Percentiles rank a stretch among this genome's conserved stretches.
phyloP scores from a whole-genome alignment of 2,888 invertebrate genomes.

The Drosophila tripunctata region DNA sequence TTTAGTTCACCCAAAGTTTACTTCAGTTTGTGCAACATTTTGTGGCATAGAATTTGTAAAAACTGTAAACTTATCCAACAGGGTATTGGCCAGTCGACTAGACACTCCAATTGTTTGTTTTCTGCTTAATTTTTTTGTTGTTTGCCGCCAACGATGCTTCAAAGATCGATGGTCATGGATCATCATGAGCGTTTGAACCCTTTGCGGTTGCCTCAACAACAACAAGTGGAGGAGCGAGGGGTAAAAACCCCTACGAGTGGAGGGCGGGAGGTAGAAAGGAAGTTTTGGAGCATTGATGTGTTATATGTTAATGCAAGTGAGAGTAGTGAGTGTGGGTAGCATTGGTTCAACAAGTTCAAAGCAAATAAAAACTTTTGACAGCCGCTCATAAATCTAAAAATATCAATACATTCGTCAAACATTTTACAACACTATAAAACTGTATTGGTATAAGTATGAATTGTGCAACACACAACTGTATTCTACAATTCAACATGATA shows the following conservation, averaged over 20 bases:
- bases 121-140: constrained; percentile 41
- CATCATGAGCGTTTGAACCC: constrained; percentile 49
- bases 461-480: too few relatives aligned
- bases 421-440: constrained; percentile 8
- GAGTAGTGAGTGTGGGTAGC: constrained; percentile 16
- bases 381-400: constrained; percentile 6
- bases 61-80: neutral
- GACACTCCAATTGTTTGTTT: neutral
- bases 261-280: neutral
- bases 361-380: constrained; percentile 7
- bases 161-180: constrained; percentile 52
- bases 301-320: constrained; percentile 12
- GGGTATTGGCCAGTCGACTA: neutral
- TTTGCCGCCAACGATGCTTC: constrained; percentile 51
- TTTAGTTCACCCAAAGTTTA: too few relatives aligned
- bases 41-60: too few relatives aligned
- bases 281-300: neutral
- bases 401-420: neutral
- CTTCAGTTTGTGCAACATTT: too few relatives aligned
- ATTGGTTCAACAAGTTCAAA: constrained; percentile 9
- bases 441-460: neutral
- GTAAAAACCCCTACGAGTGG: neutral
- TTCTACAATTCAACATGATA: too few relatives aligned
- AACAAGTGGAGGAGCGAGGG: too few relatives aligned
- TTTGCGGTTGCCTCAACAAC: constrained; percentile 36